Base-by-base conservation (phyloP, 1,140 invertebrate species). In the Drosophila lacertosa region DNA sequence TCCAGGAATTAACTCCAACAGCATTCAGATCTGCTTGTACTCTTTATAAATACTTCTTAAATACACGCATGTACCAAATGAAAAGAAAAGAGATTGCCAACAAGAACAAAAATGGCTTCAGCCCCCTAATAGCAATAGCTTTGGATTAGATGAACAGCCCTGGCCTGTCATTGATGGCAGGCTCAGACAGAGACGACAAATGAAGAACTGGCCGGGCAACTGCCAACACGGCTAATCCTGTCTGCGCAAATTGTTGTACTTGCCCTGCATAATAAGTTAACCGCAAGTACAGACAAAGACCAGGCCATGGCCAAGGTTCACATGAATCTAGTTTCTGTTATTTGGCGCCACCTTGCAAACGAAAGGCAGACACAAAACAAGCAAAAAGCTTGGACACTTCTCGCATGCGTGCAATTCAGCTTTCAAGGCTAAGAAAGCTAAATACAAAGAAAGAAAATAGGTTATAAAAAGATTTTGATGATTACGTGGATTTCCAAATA, bases 201-300 rank as follows among this genome's bases (percentile, higher is more conserved):
- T 55, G 59, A 64, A 74, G 40, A 55, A 37, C 22, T 16, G 42
- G 55, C 37, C 54, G 26, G 55, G 22, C 58, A 67, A 60, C 16
- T 39, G 22, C 18, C 40, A 63, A 74, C 24, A 53, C 39, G 37
- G 45, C 60, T 80, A 70, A 86, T 69, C 68, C 81, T 50, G 73
- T 80, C 73, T 77, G 64, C 47, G 39, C 37, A 72, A 69, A 73
- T 76, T 73, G 39, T 51, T 47, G 13, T 16, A 35, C 44, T 44
- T 78, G 63, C 44, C 32, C 44, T 55, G 45, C 57, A 73, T 73
- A 86, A 48, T 66, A 59, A 65, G 54, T 65, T n/a, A 59, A 58
- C 39, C 35, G 11, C 37, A 54, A 58, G 39, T 39, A 13, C 37
- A 48, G 20, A n/a, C 20, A 54, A 9, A 2, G 9, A 10, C n/a